Evolutionary conservation across 2,113 vertebrate species (phyloP), one percentile per base, ranked within the genome.

Genomic region (Percina caprodes): DNA sequence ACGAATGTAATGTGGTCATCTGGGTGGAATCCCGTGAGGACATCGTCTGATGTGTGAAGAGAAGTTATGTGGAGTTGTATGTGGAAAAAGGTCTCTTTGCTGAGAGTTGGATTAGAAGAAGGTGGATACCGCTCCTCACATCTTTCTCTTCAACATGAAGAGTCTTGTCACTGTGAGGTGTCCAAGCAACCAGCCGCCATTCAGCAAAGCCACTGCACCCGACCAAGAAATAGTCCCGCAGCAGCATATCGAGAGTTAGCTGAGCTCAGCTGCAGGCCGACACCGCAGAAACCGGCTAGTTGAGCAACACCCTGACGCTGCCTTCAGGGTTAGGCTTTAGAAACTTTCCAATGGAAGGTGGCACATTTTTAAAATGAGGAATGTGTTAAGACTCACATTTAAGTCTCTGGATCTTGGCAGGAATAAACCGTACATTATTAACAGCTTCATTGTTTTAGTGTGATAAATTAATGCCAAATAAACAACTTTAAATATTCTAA

Each of bases 1-100:
- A 60, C 59, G 24, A 39, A 21, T 30, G 51, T 45, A 75, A 74
- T 52, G 51, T 30, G 23, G 59, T 81, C 69, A 52, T 69, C 55
- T 73, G 60, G 63, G 69, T 62, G 73, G 33, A 30, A n/a, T 56
- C n/a, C 18, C 15, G 35, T 21, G 24, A 4, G 69, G 62, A 74
- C 19, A 19, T 13, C 1, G 2, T 77, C 61, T 23, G n/a, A 16
- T 12, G 5, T 19, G n/a, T 62, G 21, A 55, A 52, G 10, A 30
- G 30, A 30, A 60, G n/a, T 51, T 39, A 8, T 30, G 30, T 30
- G 30, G 30, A 30, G 30, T 30, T 30, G 4, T 4, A 30, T 30
- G 30, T 30, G 15, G 56, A 42, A 24, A 45, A 7, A 14, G 30
- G 19, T 39, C 42, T 11, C 18, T 55, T 56, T 39, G 24, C 10